Evolutionary conservation across 2,888 invertebrate genomes (phyloP).

Genomic region (Eilema caniola): DNA sequence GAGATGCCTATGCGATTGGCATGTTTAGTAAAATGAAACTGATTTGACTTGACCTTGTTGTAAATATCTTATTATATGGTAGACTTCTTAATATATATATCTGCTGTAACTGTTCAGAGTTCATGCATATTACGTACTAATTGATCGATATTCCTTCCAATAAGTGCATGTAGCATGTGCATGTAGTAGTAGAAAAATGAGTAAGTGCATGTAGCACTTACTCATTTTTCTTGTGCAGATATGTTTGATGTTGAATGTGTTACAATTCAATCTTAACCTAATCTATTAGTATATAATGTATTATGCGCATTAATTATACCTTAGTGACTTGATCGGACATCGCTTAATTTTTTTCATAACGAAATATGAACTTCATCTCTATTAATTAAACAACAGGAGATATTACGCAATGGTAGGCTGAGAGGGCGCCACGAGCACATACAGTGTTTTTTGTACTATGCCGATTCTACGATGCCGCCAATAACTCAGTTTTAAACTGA

Average conservation of each 20-base stretch:
- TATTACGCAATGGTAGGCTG: too few species aligned
- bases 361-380: neutral
- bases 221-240: slow-evolving; percentile 42
- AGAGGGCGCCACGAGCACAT: too few species aligned
- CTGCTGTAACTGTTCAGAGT: neutral
- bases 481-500: too few species aligned
- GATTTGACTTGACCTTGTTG: neutral
- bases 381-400: too few species aligned
- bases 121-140: slow-evolving; percentile 17
- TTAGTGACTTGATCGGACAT: neutral
- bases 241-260: slow-evolving; percentile 45
- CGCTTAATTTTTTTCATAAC: neutral
- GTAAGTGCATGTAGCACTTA: too few species aligned
- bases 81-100: neutral
- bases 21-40: neutral
- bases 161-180: too few species aligned
- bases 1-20: neutral
- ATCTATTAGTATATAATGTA: slow-evolving; percentile 25
- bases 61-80: neutral
- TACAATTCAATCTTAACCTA: slow-evolving; percentile 30
- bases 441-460: too few species aligned
- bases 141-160: slow-evolving; percentile 19
- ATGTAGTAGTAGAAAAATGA: too few species aligned
- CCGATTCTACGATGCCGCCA: too few species aligned
- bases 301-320: neutral